These are phyloP conservation scores for Drosophila bunnanda DNA, from an alignment of 2,888 invertebrate genomes.

Conservation along the genomic window DNA sequence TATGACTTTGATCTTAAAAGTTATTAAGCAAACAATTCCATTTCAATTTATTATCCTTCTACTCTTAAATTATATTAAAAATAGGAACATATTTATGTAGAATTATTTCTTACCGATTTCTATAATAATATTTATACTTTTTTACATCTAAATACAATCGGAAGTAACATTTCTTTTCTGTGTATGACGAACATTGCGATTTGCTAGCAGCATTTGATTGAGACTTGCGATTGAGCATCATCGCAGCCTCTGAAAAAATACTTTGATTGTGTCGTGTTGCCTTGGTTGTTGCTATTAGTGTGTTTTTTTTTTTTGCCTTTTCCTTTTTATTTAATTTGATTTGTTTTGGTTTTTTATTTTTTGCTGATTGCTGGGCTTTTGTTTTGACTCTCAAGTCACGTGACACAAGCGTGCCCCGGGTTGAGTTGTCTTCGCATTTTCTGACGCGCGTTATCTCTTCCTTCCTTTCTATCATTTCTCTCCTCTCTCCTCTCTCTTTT, in stretches of 20 bases:
- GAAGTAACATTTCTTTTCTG: background rate
- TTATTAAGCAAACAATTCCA: too few species aligned
- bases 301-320: constrained; percentile 1
- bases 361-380: constrained; percentile 30
- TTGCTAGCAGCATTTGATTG: constrained; percentile 8
- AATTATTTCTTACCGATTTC: background rate
- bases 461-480: constrained; percentile 3
- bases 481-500: background rate
- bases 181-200: constrained; percentile 31
- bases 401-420: constrained; percentile 32
- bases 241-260: constrained; percentile 23
- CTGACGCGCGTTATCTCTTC: constrained; percentile 20
- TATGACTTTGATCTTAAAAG: too few species aligned
- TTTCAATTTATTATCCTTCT: too few species aligned
- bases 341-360: constrained; percentile 8
- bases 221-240: constrained; percentile 15
- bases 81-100: background rate
- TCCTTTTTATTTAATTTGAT: constrained; percentile 5
- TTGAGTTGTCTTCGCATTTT: constrained; percentile 13
- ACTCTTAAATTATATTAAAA: background rate
- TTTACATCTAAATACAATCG: background rate
- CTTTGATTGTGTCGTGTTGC: constrained; percentile 19
- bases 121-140: background rate
- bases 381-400: constrained; percentile 40
- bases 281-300: background rate